Conservation (phyloP, 1,140 invertebrate genomes). For the Heterodera schachtii region DNA sequence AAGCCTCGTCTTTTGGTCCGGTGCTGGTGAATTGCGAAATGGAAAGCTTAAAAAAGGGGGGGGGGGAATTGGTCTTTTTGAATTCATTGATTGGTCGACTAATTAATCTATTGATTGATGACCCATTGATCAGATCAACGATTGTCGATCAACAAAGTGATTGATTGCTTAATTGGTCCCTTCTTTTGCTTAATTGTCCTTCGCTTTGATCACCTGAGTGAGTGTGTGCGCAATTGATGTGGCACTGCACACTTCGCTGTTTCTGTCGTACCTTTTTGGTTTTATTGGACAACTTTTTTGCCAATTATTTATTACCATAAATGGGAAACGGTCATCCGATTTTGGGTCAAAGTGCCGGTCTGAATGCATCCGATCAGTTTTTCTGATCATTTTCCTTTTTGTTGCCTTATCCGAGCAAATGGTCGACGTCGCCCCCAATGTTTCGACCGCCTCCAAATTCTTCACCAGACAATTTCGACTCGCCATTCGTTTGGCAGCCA, state of each 20-base stretch:
- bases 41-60: neutral
- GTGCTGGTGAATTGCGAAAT: slow-evolving; percentile 19
- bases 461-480: slow-evolving; percentile 75
- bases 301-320: slow-evolving; percentile 60
- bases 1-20: slow-evolving; percentile 43
- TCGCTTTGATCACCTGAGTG: slow-evolving; percentile 6
- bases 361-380: slow-evolving; percentile 9
- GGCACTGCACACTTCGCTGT: slow-evolving; percentile 70
- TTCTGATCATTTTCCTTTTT: neutral
- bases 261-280: slow-evolving; percentile 70
- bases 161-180: neutral
- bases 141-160: no score
- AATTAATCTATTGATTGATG: no score
- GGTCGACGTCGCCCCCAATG: slow-evolving; percentile 73
- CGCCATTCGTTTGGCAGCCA: slow-evolving; percentile 75
- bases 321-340: slow-evolving; percentile 74
- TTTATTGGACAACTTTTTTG: neutral
- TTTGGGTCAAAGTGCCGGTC: slow-evolving; percentile 74
- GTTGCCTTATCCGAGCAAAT: slow-evolving; percentile 73
- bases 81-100: no score
- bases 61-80: no score
- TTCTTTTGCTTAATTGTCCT: neutral
- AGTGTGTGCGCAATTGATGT: slow-evolving; percentile 50
- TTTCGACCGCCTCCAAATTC: slow-evolving; percentile 74
- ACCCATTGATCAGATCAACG: no score